These are phyloP conservation scores for Meleagris gallopavo DNA, from an alignment of 2,113 vertebrate genomes.

Conservation along the genomic window DNA sequence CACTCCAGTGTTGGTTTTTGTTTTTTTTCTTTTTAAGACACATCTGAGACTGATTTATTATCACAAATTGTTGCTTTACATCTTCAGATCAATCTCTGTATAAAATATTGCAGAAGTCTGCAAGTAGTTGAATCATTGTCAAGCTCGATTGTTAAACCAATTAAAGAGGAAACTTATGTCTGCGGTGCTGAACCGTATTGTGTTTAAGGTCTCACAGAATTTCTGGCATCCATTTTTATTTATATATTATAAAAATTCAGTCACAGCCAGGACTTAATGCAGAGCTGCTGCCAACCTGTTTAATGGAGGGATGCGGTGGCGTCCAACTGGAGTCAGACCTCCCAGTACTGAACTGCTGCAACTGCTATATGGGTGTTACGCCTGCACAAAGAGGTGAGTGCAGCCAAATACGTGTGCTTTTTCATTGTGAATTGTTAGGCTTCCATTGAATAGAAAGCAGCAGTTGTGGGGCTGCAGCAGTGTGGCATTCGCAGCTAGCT, in stretches of 20 bases:
- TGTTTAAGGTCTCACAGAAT: not conserved
- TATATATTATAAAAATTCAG: not conserved
- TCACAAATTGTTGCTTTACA: not conserved
- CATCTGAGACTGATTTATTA: conserved; percentile 22
- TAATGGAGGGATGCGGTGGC: not conserved
- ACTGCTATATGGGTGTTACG: not conserved
- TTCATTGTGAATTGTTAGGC: not conserved
- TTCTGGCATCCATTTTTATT: conserved; percentile 16
- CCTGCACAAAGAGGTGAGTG: not conserved
- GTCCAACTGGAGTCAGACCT: not conserved
- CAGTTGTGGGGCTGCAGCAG: not conserved
- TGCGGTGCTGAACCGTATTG: not conserved
- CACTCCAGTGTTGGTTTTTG: not conserved
- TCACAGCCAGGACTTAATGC: conserved; percentile 5
- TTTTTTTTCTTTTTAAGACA: not conserved
- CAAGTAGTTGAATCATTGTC: conserved; percentile 15
- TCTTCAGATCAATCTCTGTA: not conserved
- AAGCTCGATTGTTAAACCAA: conserved; percentile 30
- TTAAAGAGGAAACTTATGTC: not conserved
- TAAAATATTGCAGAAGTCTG: not conserved
- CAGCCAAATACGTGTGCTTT: not conserved
- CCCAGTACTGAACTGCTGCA: not conserved
- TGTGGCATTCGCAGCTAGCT: not conserved
- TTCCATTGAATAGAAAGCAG: not conserved
- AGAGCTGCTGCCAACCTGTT: not conserved